Evolutionary conservation across 2,888 invertebrate genomes (phyloP).

Genomic region (Marronus borbonicus): DNA sequence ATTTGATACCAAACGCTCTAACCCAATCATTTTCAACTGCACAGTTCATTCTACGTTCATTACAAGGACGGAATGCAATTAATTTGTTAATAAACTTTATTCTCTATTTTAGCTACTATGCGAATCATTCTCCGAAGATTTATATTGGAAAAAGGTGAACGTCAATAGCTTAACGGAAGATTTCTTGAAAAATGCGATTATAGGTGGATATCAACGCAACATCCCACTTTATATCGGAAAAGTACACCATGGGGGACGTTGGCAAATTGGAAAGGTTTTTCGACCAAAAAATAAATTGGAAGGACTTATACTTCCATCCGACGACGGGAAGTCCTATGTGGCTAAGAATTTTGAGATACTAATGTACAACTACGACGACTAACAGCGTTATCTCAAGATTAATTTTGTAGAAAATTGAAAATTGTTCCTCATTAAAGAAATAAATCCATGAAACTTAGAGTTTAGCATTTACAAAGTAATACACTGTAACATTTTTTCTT

Average conservation of each 20-base stretch:
- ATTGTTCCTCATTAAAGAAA: no score
- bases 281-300: neutral
- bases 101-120: neutral
- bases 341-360: slow-evolving; percentile 1
- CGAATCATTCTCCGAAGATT: neutral
- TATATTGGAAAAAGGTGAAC: neutral
- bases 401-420: no score
- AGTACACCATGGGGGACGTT: neutral
- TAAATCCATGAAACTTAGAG: no score
- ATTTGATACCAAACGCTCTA: no score
- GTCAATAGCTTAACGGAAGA: neutral
- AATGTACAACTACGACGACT: neutral
- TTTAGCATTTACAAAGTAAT: no score
- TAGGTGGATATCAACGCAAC: neutral
- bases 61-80: no score
- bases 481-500: no score
- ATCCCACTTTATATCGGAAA: neutral
- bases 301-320: neutral
- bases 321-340: neutral
- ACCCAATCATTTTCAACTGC: no score
- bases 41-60: no score
- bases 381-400: no score
- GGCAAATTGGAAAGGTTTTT: neutral
- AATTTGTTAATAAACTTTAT: no score
- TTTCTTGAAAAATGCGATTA: neutral